Evolutionary conservation across 2,797 vertebrate species (phyloP), one percentile per base, ranked within the genome.

Genomic region (Gambusia yucatana): DNA sequence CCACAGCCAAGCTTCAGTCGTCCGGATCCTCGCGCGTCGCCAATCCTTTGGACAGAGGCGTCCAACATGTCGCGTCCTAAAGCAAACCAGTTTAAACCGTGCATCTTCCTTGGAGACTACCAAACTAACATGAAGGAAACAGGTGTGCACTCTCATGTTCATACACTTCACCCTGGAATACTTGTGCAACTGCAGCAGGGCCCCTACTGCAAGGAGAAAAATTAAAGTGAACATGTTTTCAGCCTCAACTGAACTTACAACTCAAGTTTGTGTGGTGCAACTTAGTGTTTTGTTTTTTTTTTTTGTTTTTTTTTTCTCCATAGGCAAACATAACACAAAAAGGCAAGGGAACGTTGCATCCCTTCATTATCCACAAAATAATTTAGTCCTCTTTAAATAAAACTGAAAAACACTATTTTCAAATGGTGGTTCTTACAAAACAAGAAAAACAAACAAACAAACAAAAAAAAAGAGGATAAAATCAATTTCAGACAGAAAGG

Each of bases 361-460:
- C 93, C 91, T 93, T 84, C 87, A 87, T 89, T 88, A 87, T 92
- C 89, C 92, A 93, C 91, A 93, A 95, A 94, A 94, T 94, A 95
- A 94, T 89, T 93, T 93, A 91, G 92, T 91, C 93, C 92, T 93
- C 86, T 93, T 95, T 94, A 94, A 94, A 93, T 92, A 90, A 93
- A 95, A 93, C 85, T 87, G 84, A 93, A 94, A 95, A 94, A 67
- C 88, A 92, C 91, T 94, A 94, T 93, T 92, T 92, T 89, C 85
- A 89, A 87, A 90, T 79, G 89, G 90, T 93, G 90, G 90, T 89
- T 94, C 88, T 91, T 93, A 77, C 86, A 91, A 91, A 91, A 85
- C 83, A 61, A 14, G 72, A 57, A 77, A 72, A 48, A 77, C 20
- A n/a, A 91, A 43, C 33, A 33, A 33, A 33, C 33, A 33, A 33